Base-by-base conservation (phyloP, 2,113 vertebrate species). In the Pyrgilauda ruficollis region DNA sequence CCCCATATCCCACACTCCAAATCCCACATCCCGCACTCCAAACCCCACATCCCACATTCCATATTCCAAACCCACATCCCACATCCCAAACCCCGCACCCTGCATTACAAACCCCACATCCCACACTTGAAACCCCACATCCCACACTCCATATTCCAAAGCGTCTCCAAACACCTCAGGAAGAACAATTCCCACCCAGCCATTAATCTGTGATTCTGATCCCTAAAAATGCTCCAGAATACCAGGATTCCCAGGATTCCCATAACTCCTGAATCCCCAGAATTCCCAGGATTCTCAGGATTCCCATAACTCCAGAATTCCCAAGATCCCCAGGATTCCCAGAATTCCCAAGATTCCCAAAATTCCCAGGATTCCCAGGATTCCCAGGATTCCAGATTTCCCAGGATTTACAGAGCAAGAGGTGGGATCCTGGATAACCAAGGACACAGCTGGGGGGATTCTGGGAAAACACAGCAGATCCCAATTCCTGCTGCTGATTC, bases 101-200 rank as follows among this genome's bases (percentile, higher is more conserved):
- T 24, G 2, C 13, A 50, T 23, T 4, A 13, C 23, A 26, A 7
- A 49, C 7, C 23, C 47, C 8, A 28, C 3, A 19, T 41, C 16
- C 24, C 13, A 7, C 22, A n/a, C 33, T 5, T 28, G 39, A 64
- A 7, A 7, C 8, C 33, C 64, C 9, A 1, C 9, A 22, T 31
- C 18, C 33, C 66, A 11, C 24, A 15, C 12, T 8, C 37, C 59
- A 28, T 4, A 28, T 39, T 11, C 26, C 59, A 18, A 37, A 47
- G 14, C 0, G 0, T 28, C 24, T 58, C 72, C 3, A 0, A 26
- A 15, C 35, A 10, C 23, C 18, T 52, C 5, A 0, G 22, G 14
- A n/a, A 28, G 47, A 19, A 43, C 47, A 78, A 43, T 43, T 64
- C 61, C 47, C 37, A 23, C 5, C 11, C 31, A 35, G 47, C 18